Conservation (phyloP, 2,888 invertebrate species). For the Scaptomyza tumidula region DNA sequence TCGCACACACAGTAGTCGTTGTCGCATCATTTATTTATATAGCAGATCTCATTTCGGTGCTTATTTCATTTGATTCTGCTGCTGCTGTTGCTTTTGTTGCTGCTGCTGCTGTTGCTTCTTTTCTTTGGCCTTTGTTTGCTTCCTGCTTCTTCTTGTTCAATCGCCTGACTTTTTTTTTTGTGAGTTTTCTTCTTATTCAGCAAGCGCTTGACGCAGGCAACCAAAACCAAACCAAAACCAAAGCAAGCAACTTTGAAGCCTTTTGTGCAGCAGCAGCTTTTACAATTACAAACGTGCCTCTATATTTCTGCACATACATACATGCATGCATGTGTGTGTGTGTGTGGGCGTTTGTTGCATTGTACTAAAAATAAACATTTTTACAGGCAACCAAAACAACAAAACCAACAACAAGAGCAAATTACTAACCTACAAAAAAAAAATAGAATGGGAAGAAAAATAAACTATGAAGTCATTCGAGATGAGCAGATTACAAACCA, state of each 20-base stretch:
- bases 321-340: slow-evolving; percentile 5
- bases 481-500: slow-evolving; percentile 42
- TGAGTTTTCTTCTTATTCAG: slow-evolving; percentile 50
- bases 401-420: slow-evolving; percentile 16
- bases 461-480: slow-evolving; percentile 56
- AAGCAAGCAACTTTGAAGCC: slow-evolving; percentile 45
- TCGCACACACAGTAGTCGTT: slow-evolving; percentile 15
- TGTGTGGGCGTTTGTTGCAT: slow-evolving; percentile 25
- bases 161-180: slow-evolving; percentile 5
- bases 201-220: slow-evolving; percentile 73
- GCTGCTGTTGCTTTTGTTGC: not conserved
- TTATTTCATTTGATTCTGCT: slow-evolving; percentile 62
- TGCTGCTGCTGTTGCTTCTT: slow-evolving; percentile 5
- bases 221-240: slow-evolving; percentile 64
- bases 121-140: slow-evolving; percentile 16
- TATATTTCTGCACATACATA: not conserved
- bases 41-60: slow-evolving; percentile 66
- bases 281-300: slow-evolving; percentile 18
- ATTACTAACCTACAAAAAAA: slow-evolving; percentile 5
- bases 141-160: slow-evolving; percentile 2
- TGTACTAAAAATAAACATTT: slow-evolving; percentile 72
- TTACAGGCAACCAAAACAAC: slow-evolving; percentile 22
- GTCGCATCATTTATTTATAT: slow-evolving; percentile 66
- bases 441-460: slow-evolving; percentile 21
- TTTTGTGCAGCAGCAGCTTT: slow-evolving; percentile 39